These are phyloP conservation scores for Accipiter cooperii DNA, from an alignment of 2,113 vertebrate species.

Conservation along the genomic window DNA sequence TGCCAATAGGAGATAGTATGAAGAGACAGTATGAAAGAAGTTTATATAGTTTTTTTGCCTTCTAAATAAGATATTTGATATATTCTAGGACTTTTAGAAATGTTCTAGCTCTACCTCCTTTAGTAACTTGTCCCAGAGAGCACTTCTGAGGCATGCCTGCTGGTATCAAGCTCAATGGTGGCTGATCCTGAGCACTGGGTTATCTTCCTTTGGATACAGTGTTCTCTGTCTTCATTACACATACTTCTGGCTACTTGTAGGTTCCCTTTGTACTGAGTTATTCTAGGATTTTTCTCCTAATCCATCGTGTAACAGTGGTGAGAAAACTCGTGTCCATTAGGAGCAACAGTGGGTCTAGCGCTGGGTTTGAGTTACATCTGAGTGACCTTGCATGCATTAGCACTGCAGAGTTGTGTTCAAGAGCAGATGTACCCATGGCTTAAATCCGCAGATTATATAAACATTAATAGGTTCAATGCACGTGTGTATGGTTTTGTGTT, in stretches of 20 bases:
- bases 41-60: not conserved
- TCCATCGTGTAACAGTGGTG: rapidly evolving
- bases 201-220: not conserved
- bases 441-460: not conserved
- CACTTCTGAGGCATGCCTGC: not conserved
- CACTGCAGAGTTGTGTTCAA: not conserved
- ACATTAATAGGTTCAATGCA: not conserved
- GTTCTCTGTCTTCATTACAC: not conserved
- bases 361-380: not conserved
- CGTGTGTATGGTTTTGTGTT: not conserved
- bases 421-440: not conserved
- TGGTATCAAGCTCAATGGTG: rapidly evolving
- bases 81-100: not conserved
- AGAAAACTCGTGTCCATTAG: not conserved
- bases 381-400: not conserved
- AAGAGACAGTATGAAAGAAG: not conserved
- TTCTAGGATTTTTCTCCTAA: not conserved
- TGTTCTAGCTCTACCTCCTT: not conserved
- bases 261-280: not conserved
- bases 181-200: not conserved
- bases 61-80: not conserved
- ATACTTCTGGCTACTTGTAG: not conserved
- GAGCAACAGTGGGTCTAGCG: not conserved
- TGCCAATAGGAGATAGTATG: not conserved
- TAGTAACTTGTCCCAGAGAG: not conserved